Evolutionary conservation across 2,797 vertebrate genomes (phyloP).

Genomic region (Falco peregrinus): DNA sequence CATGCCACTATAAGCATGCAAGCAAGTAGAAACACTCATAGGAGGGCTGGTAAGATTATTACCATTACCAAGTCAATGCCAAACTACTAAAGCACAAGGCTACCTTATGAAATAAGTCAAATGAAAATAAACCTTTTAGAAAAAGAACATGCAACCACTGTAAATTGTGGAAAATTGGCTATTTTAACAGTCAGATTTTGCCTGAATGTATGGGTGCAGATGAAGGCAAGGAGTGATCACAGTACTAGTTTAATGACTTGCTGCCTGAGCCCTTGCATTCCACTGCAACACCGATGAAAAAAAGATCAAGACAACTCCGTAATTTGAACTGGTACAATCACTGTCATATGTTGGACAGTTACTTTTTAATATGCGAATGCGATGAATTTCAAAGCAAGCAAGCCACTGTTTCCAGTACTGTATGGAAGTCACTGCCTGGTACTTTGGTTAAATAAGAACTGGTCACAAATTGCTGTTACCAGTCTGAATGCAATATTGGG

Average conservation of each 20-base stretch:
- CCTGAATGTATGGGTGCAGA: not conserved
- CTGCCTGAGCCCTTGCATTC: not conserved
- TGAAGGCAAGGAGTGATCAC: not conserved
- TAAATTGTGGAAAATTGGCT: not conserved
- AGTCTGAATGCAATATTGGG: not conserved
- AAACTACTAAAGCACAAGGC: not conserved
- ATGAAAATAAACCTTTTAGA: not conserved
- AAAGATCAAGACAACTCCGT: not conserved
- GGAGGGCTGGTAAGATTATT: not conserved
- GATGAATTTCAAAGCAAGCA: not conserved
- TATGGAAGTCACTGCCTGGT: not conserved
- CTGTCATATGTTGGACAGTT: not conserved
- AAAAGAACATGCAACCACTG: not conserved
- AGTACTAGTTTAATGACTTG: not conserved
- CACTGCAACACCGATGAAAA: not conserved
- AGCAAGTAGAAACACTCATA: not conserved
- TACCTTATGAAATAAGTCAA: not conserved
- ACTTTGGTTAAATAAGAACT: not conserved
- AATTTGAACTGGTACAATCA: not conserved
- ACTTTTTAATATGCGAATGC: not conserved
- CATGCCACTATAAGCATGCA: not conserved
- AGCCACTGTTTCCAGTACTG: not conserved
- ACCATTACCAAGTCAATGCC: not conserved
- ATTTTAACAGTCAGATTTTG: not conserved
- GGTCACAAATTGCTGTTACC: not conserved